Base-by-base conservation (phyloP, 2,113 vertebrate genomes). In the Myotis yumanensis region DNA sequence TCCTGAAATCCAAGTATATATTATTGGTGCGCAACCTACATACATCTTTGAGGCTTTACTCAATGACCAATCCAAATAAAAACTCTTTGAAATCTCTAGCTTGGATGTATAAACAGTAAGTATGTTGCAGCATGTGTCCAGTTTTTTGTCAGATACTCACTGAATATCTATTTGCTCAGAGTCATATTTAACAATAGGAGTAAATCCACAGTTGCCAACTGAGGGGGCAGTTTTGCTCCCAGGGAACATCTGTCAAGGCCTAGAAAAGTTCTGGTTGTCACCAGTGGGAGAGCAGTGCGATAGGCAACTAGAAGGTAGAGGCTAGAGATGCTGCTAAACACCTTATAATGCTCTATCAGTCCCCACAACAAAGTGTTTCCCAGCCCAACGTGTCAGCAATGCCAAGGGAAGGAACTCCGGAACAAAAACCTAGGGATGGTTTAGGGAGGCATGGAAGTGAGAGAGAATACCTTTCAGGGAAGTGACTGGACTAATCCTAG, bases 11-110 rank as follows among this genome's bases (percentile, higher is more conserved):
- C 89, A 77, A 89, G 14, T 77, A 57, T 37, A 4, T 43, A 66
- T 37, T 71, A 59, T 51, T 68, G 71, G 48, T 43, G 22, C 20
- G 71, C 4, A 93, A 30, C 9, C 32, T 72, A 87, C 93, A 80
- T 54, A 84, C 2, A 68, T 51, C 25, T 79, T 59, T 83, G 30
- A 84, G 2, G 17, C 7, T 79, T 94, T 43, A 79, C 48, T 87
- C 79, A 40, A 37, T 28, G 75, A 54, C 11, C 14, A 86, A 69
- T n/a, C 16, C 69, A 93, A 93, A 91, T 35, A 75, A 95, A 94
- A 68, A 30, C 3, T 82, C 32, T 54, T 52, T 69, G 35, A 15
- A 86, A 80, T 57, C 17, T 46, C 87, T 86, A 9, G 25, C 35
- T n/a, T 66, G 46, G 57, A 64, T 87, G 2, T 90, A 82, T 90